Base-by-base conservation (phyloP, 2,888 invertebrate species). In the Chrysodeixis includens region DNA sequence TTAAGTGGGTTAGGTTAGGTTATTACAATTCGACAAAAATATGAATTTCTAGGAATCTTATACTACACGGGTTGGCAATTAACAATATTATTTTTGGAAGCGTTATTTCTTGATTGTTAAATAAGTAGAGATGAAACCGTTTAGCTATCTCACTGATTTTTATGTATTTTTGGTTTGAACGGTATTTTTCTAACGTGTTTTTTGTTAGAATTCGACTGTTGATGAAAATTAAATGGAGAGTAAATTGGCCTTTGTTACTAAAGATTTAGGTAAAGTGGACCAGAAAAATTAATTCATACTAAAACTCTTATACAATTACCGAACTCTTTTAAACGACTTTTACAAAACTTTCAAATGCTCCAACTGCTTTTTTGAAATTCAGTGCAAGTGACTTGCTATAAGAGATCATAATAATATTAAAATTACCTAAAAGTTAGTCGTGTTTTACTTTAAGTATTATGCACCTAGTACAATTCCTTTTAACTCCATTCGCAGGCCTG, bases 31-130 rank as follows among this genome's bases (percentile, higher is more conserved):
- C 40, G n/a, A 5, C n/a, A n/a, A 40, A 40, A 30, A 8, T n/a
- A 40, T 56, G 14, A 16, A n/a, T 60, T 57, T 58, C 62, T 32
- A 51, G 0, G 12, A 18, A 52, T 49, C 22, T n/a, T 32, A 22
- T n/a, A 8, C 20, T 55, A 70, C 40, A 62, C n/a, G 14, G 22
- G 22, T 69, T 69, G 22, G 8, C 22, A 52, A 56, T 69, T 18
- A 64, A 30, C 20, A 1, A 0, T 46, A 0, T 26, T 61, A 57
- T 32, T 68, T 68, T 62, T 74, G 9, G 26, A 20, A 53, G 2
- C 8, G 7, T 30, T 55, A 40, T 9, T 30, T 35, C 26, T 16
- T 65, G 6, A 10, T 18, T 3, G 8, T 62, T 14, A 35, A 57
- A 26, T 30, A 46, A n/a, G 18, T 30, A 10, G 16, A 52, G 32